Conservation (phyloP, 2,797 vertebrate species). For the Pangasius sanitwongsei region DNA sequence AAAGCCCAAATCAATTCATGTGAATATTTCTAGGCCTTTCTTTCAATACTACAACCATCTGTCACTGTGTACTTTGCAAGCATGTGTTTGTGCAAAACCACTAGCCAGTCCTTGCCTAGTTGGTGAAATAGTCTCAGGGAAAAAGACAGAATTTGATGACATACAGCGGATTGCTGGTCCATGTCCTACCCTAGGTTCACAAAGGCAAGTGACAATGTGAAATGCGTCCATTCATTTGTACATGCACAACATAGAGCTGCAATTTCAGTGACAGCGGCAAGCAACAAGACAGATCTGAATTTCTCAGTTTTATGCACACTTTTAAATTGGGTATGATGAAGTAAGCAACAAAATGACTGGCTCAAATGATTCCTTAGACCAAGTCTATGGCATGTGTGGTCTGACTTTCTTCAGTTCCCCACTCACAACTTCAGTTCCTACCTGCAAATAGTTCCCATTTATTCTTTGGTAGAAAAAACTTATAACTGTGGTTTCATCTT, state of each 20-base stretch:
- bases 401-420: background rate
- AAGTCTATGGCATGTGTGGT: background rate
- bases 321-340: background rate
- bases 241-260: background rate
- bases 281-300: background rate
- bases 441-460: background rate
- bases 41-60: no score
- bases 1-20: no score
- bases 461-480: background rate
- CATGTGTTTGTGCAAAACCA: no score
- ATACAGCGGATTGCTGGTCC: no score
- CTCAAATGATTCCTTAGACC: background rate
- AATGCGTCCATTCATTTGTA: background rate
- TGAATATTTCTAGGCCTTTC: no score
- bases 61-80: no score
- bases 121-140: no score
- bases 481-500: background rate
- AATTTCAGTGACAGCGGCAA: background rate
- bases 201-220: background rate
- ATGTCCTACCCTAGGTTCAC: no score
- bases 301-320: background rate
- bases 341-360: background rate
- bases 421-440: constrained; percentile 1
- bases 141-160: no score
- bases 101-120: no score